Conservation (phyloP, 64 coral and sea anemone genomes). For the Platygyra sinensis region DNA sequence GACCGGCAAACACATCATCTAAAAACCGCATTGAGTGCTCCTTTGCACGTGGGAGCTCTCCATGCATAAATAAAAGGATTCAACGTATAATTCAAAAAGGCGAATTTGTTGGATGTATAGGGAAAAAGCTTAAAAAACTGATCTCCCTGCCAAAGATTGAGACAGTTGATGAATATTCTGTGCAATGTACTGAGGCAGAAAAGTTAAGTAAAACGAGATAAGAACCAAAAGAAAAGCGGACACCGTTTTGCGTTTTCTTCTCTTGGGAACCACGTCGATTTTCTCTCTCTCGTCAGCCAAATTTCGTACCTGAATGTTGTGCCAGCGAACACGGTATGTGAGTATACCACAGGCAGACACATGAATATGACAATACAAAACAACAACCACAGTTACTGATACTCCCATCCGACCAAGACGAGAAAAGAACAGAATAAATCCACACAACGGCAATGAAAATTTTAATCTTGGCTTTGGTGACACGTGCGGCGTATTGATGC, state of each 20-base stretch:
- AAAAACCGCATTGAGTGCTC: slow-evolving; percentile 9
- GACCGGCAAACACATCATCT: background rate
- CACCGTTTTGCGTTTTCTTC: background rate
- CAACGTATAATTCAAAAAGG: background rate
- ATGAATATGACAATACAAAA: slow-evolving; percentile 5
- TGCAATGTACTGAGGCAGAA: background rate
- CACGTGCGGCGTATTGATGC: background rate
- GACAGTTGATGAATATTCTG: background rate
- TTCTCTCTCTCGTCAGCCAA: background rate
- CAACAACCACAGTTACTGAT: background rate
- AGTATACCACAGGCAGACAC: slow-evolving; percentile 12
- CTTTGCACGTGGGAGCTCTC: background rate
- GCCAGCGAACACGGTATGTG: slow-evolving; percentile 1
- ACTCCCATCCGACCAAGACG: background rate
- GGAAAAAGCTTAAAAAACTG: background rate
- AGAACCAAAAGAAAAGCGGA: slow-evolving; percentile 14
- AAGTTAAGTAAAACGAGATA: background rate
- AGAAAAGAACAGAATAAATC: slow-evolving; percentile 2
- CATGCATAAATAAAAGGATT: slow-evolving; percentile 27
- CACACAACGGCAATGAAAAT: background rate
- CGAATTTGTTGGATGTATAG: background rate
- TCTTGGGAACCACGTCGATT: no score
- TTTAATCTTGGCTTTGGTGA: background rate
- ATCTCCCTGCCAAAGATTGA: background rate
- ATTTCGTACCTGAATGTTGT: slow-evolving; percentile 18